Base-by-base conservation (phyloP, 2,888 invertebrate genomes). In the Copidosoma aretas region DNA sequence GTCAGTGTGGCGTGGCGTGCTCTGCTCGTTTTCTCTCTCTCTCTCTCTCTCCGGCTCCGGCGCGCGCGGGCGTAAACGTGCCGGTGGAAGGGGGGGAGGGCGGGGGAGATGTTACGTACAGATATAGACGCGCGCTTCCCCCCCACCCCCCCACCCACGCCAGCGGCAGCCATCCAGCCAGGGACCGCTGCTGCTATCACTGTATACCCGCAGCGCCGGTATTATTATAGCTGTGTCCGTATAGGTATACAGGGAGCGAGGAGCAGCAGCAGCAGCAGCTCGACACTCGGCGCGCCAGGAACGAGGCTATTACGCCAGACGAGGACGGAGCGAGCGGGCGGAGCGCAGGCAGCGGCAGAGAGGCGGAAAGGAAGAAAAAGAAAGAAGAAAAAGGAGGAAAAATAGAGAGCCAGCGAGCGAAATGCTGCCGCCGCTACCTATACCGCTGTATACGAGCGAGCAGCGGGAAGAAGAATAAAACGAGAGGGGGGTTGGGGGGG, bases 271-370 rank as follows among this genome's bases (percentile, higher is more conserved):
- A n/a, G 17, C 8, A 46, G 43, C 43, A 46, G 43, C 43, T 46
- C 43, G 43, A 46, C 43, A 46, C 43, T 46, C 43, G 43, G 43
- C 43, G 43, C 43, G 43, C 43, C 43, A 46, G 43, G 43, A 46
- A 46, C 43, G 43, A 46, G 43, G 43, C 43, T 46, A 46, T 46
- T 46, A 46, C 43, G 43, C 43, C 43, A 46, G 43, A 46, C 43
- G 43, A 46, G 43, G 43, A 46, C 43, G 43, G 15, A 46, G 43
- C 14, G 41, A 41, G 41, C 41, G 41, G 14, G 14, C 41, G 41
- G 14, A 41, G 41, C 41, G 41, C 41, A 14, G 10, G 41, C 41
- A n/a, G 41, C 41, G 41, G 15, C 43, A 12, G 15, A 46, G 32
- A 32, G 32, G 32, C 32, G 32, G 43, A 46, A 46, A 46, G 17